phyloP scores from a whole-genome alignment of 1,140 invertebrate species.

The Pectinophora gossypiella region DNA sequence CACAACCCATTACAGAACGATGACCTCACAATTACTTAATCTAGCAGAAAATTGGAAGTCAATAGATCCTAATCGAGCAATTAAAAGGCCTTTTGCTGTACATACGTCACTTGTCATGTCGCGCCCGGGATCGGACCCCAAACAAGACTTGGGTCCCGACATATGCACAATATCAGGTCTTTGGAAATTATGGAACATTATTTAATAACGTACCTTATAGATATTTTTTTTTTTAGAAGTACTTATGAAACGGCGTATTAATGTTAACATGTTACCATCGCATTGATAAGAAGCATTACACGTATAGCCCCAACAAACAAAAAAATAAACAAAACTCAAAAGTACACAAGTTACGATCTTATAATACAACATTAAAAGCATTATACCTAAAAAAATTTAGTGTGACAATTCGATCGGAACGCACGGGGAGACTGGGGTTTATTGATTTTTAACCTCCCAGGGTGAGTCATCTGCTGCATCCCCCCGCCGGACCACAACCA shows the following conservation, averaged over 20 bases:
- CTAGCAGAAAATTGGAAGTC: not conserved
- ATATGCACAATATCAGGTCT: not conserved
- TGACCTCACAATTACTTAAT: not conserved
- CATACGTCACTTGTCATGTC: constrained; percentile 22
- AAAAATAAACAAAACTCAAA: too few relatives aligned
- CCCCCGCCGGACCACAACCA: constrained; percentile 25
- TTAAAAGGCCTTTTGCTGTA: not conserved
- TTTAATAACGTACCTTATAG: too few relatives aligned
- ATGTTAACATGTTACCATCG: too few relatives aligned
- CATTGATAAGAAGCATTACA: too few relatives aligned
- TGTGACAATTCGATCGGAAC: constrained; percentile 1
- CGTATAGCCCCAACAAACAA: too few relatives aligned
- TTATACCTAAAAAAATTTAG: not conserved
- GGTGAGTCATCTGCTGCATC: constrained; percentile 50
- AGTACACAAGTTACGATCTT: too few relatives aligned
- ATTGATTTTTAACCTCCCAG: constrained; percentile 60
- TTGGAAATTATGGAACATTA: too few relatives aligned
- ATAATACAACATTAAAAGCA: too few relatives aligned
- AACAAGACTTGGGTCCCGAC: not conserved
- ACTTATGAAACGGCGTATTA: too few relatives aligned
- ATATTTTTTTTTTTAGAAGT: too few relatives aligned
- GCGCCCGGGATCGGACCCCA: not conserved
- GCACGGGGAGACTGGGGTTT: constrained; percentile 22
- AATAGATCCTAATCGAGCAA: not conserved
- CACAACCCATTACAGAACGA: not conserved